Conservation (phyloP, 2,888 invertebrate species). For the Drosophila subsilvestris region DNA sequence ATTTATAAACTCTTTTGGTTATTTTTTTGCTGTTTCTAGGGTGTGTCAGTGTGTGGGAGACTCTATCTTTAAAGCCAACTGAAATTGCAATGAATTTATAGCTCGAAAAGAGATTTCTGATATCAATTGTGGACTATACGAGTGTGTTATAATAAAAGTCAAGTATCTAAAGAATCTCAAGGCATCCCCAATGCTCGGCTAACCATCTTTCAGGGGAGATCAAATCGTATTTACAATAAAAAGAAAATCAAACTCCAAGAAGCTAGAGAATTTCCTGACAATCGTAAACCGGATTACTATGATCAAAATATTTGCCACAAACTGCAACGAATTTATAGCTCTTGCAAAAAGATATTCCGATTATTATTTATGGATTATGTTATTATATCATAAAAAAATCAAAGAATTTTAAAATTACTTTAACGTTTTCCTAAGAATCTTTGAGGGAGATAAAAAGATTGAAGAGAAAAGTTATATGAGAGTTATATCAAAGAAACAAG, state of each 20-base stretch:
- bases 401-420: neutral
- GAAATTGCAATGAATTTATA: neutral
- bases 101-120: neutral
- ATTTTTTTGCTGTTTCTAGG: conserved; percentile 1
- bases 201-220: neutral
- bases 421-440: neutral
- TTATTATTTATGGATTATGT: neutral
- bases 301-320: conserved; percentile 22
- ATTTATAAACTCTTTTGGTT: conserved; percentile 21
- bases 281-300: neutral
- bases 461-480: neutral
- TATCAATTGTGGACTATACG: neutral
- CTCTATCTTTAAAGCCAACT: neutral
- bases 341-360: neutral
- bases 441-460: conserved; percentile 2
- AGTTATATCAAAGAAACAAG: neutral
- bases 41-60: neutral
- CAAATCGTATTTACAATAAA: neutral
- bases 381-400: neutral
- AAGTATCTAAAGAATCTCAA: neutral
- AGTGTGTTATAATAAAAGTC: neutral
- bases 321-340: conserved; percentile 1
- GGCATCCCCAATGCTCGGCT: neutral
- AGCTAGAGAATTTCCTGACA: neutral
- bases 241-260: neutral